Evolutionary conservation across 2,113 vertebrate species (phyloP).

Genomic region (Galbula dea): DNA sequence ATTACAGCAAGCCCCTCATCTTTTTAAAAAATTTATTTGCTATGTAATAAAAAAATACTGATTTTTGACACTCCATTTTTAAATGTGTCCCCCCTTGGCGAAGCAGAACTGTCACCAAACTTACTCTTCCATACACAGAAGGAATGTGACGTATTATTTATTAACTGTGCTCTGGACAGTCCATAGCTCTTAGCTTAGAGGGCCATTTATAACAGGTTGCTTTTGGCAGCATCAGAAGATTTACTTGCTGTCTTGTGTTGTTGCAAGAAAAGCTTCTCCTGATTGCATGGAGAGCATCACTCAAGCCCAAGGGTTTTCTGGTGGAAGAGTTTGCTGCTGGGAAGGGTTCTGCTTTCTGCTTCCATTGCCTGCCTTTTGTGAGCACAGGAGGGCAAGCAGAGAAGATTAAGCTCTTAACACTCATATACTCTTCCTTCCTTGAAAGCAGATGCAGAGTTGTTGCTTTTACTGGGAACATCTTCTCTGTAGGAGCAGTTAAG

Average conservation of each 20-base stretch:
- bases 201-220: conserved; percentile 21
- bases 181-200: background rate
- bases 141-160: background rate
- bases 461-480: background rate
- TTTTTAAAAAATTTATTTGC: background rate
- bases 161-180: background rate
- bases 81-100: background rate
- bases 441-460: background rate
- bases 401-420: background rate
- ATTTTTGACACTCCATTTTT: background rate
- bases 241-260: background rate
- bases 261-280: background rate
- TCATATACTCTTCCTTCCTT: background rate
- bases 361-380: background rate
- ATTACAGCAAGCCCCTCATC: background rate
- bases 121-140: background rate
- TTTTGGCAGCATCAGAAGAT: conserved; percentile 15
- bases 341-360: background rate
- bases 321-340: background rate
- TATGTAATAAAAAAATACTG: background rate
- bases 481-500: background rate
- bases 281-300: background rate
- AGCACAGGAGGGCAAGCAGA: background rate
- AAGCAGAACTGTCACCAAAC: background rate
- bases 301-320: background rate